Evolutionary conservation across 2,113 vertebrate species (phyloP).

Genomic region (Patagioenas fasciata): DNA sequence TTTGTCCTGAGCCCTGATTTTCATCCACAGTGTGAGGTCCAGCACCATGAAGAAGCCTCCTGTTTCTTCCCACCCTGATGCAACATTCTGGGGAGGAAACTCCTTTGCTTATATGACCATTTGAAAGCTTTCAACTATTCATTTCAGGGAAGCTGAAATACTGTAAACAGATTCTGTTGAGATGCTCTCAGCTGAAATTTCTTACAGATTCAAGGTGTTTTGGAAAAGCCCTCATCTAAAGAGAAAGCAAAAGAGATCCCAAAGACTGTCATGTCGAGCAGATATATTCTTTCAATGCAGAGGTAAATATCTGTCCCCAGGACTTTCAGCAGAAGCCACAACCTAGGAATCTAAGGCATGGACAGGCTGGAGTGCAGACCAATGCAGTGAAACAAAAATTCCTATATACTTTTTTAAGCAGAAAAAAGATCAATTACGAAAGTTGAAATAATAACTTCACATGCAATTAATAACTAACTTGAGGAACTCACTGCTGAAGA

Average conservation of each 20-base stretch:
- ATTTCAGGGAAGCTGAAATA: background rate
- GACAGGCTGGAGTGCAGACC: background rate
- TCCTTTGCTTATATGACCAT: background rate
- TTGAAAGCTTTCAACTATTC: background rate
- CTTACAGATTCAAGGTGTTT: background rate
- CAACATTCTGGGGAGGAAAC: background rate
- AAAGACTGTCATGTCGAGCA: background rate
- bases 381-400: background rate
- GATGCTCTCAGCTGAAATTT: background rate
- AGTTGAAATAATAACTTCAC: background rate
- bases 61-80: background rate
- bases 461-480: background rate
- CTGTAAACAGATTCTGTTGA: fast-evolving
- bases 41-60: no score
- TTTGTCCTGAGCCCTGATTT: background rate
- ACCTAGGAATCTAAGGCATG: background rate
- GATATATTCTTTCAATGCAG: background rate
- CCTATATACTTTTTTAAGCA: background rate
- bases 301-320: background rate
- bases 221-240: background rate
- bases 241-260: background rate
- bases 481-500: background rate
- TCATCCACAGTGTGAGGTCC: fast-evolving
- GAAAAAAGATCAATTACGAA: background rate
- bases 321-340: background rate